Base-by-base conservation (phyloP, 2,888 invertebrate genomes). In the Synanthedon myopaeformis region DNA sequence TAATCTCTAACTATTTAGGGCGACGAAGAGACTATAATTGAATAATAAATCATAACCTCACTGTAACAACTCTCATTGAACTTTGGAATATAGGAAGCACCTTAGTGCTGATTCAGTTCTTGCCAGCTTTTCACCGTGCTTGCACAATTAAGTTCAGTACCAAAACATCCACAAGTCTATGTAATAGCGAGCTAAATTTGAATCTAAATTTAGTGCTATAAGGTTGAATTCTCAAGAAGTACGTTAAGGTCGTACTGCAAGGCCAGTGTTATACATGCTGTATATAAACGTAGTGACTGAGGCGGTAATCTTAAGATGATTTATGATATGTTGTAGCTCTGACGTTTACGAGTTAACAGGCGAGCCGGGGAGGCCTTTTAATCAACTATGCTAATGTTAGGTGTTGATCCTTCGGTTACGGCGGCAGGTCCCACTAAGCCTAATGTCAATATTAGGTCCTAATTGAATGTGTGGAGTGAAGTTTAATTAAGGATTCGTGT, bases 321-420 rank as follows among this genome's bases (percentile, higher is more conserved):
- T 87, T 86, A 87, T 86, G 82, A 82, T 74, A 76, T 77, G 79
- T 79, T 73, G 76, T 78, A 82, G 74, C 74, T 76, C 74, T 84
- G 85, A 87, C 85, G 76, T 85, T 84, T 81, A 85, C 83, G 81
- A 84, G 79, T 81, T 83, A 82, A 83, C 85, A 80, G 74, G 72
- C 68, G 66, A 74, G 72, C 70, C 72, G 74, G 69, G 74, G 74
- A 79, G 82, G 80, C 82, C 81, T 86, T 85, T 84, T 86, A 86
- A 86, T 86, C 85, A 86, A 82, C 82, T 83, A 83, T 83, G 83
- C 79, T 83, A 86, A 86, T 85, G 83, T 81, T 77, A 79, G 79
- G 75, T 78, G 82, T 80, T 79, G 79, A 79, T 81, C 77, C 76
- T 69, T 71, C 68, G 70, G 64, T 62, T 61, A 64, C 60, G 64